Base-by-base conservation (phyloP, 2,888 invertebrate genomes). In the Ptychoptera albimana region DNA sequence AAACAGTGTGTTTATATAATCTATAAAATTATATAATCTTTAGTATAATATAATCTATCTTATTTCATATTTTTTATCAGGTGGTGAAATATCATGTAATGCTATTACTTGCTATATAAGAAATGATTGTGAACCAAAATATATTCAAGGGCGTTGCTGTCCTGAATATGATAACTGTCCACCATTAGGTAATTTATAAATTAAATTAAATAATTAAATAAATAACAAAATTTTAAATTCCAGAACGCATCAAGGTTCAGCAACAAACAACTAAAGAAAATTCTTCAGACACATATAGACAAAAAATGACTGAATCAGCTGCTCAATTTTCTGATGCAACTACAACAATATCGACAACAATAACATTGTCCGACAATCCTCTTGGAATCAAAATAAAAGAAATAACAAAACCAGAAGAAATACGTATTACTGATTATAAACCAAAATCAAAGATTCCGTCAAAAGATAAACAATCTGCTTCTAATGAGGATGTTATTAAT, bases 141-240 rank as follows among this genome's bases (percentile, higher is more conserved):
- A 73, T 50, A 77, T 82, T 51, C 71, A 76, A 10, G 83, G 83
- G 42, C 74, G 79, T 56, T 85, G 85, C 64, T 85, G 85, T 57
- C 84, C 84, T 1, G 79, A 79, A 59, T 85, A 83, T 60, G 82
- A 83, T 59, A 80, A 84, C 66, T 85, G 85, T 59, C 82, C 83
- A 35, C 73, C 79, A 3, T 67, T 73, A 68, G 79, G 79, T 63
- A 47, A 45, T 42, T 34, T n/a, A 11, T 16, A 36, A 36, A 14
- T 16, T 14, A 37, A 23, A 37, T n/a, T 29, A 5, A 36, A 13
- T 42, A 12, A 29, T 15, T 9, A 14, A 9, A 9, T 34, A 10
- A 40, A 39, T 37, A 34, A 42, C 13, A 12, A 35, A 42, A 8
- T 23, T 7, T 3, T 5, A 23, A 23, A 23, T 23, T 23, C 7